Evolutionary conservation across 2,888 invertebrate genomes (phyloP), one percentile per base, ranked within the genome.

Genomic region (Pecten maximus): DNA sequence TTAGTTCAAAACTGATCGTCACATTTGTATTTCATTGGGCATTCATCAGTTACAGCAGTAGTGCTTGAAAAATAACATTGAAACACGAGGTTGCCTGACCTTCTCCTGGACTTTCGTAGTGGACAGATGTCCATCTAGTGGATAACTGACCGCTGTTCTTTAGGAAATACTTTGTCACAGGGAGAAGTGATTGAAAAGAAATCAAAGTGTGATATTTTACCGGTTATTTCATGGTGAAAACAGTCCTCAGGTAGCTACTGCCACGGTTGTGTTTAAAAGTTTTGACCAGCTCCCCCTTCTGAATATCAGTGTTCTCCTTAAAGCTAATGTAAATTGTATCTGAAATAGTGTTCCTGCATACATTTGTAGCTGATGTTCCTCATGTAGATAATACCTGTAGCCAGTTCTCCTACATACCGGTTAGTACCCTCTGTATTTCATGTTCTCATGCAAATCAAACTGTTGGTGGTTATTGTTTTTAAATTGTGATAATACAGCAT

Each of bases 1-100:
- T 74, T 35, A 74, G 74, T 74, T 74, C 74, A 74, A 74, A 74
- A 74, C 74, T 74, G 35, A 74, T 74, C 74, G 35, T 74, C 74
- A 74, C 35, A 74, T 35, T 35, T 19, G 54, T 54, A 16, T 50
- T 60, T 60, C 10, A 8, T 8, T 74, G 35, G 35, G 12, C 44
- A 44, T 12, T 44, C 44, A 44, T 44, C 35, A 35, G 16, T 74
- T 23, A 35, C 4, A 60, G n/a, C 60, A 60, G 60, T 8, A 74
- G n/a, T 54, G 8, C 16, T 54, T 2, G 23, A 19, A 2, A 3
- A 54, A 35, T 10, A 8, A 10, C 8, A 74, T 16, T 44, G 44
- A 44, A 10, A 35, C 74, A 74, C 28, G 16, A 35, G 35, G 15
- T 74, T 28, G 74, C 10, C 2, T 35, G 28, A 12, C 74, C 44